Evolutionary conservation across 2,888 invertebrate species (phyloP), one percentile per base, ranked within the genome.

Genomic region (Pammene aurita): DNA sequence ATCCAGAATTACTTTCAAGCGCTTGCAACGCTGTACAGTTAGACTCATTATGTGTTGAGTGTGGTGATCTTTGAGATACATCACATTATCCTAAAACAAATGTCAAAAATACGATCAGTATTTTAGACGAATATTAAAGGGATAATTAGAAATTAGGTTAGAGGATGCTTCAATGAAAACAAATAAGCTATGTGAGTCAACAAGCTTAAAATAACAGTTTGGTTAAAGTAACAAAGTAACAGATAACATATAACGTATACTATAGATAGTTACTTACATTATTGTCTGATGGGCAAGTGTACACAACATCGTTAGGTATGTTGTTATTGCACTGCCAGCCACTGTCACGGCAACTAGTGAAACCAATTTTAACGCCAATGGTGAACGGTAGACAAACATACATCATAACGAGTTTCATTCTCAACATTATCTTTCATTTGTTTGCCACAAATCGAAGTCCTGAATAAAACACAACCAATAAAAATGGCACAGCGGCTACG

Each of bases 1-100:
- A 75, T 93, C 89, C 11, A 93, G 81, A 41, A 92, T 86, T 0
- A 94, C 84, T 73, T 84, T 86, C 13, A 94, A 74, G 52, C 88
- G 89, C 73, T 84, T 84, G 76, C 94, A 94, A 77, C 93, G 92
- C 72, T 89, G 84, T 42, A 94, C 81, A 0, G 88, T 90, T 7
- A 94, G 72, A 69, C 87, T 90, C 5, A 83, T 87, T 73, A 91
- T 88, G 26, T 87, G 82, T 41, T 87, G 85, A 0, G 93, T 90
- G 75, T 93, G 89, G 78, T 87, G 94, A 74, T 93, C 92, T 80
- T 93, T 93, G 2, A 94, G 78, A 70, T 91, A 91, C 64, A 94
- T 80, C 52, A 87, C 82, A 71, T 88, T 85, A 64, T 93, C 93
- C 94, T 94, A 84, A 69, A 93, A 93, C 82, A 88, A 71, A 44